Evolutionary conservation across 2,113 vertebrate genomes (phyloP), one percentile per base, ranked within the genome.

Genomic region (Tichodroma muraria): DNA sequence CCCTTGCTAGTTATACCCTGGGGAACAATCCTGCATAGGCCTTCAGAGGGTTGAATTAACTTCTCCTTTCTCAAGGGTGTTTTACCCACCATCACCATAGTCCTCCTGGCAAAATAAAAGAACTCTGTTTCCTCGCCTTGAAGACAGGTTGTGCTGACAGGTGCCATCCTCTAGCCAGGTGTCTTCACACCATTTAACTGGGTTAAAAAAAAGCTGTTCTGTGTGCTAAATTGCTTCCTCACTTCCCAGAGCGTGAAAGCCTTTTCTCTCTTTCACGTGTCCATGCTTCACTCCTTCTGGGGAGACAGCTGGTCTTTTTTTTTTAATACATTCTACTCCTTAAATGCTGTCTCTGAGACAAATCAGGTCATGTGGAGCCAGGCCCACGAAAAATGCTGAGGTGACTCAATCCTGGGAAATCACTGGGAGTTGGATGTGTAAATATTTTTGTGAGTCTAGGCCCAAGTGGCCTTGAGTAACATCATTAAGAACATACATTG

Each of bases 151-250:
- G 90, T 90, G 89, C 80, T 83, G 47, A 71, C 97, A 96, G 79
- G 81, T 93, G 89, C 90, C 92, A 94, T 97, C 95, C 96, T 97
- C 94, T 90, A 95, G 94, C 96, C 91, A 96, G 94, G 96, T 97
- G 97, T 96, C 94, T 96, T 98, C 96, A 91, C 96, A 97, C 95
- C 94, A 59, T 97, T 96, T 97, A 96, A 90, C 94, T 94, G 92
- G 94, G 95, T 96, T 97, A 86, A 88, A 92, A 87, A n/a, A 95
- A 93, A 96, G 77, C 69, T 95, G 75, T 92, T 97, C 83, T 96
- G 23, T 50, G 95, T 96, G 95, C 86, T 96, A 98, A 97, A 95
- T 95, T 95, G 93, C 84, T 95, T 95, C 89, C 53, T 97, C 94
- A 95, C 89, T 70, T 97, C 83, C 82, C 79, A 95, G 82, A 71